Conservation (phyloP, 2,888 invertebrate species). For the Pseudococcus viburni region DNA sequence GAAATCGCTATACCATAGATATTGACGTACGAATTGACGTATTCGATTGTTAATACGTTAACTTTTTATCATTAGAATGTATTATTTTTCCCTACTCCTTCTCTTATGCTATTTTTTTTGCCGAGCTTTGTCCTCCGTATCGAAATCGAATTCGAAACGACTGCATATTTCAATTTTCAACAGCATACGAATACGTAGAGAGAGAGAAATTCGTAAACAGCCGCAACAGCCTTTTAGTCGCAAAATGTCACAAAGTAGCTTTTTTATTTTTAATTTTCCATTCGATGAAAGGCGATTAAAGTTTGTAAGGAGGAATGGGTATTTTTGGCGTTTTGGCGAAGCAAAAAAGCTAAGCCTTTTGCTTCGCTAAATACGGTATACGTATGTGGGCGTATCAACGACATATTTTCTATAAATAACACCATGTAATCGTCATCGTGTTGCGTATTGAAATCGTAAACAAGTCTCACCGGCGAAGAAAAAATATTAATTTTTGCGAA, state of each 20-base stretch:
- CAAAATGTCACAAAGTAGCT: not conserved
- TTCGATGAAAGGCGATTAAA: constrained; percentile 7
- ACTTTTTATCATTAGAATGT: constrained; percentile 55
- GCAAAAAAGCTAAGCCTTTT: not conserved
- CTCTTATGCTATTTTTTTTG: not conserved
- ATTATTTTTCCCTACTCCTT: constrained; percentile 21
- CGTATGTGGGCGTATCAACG: not conserved
- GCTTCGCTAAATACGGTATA: not conserved
- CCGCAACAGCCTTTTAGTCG: not conserved
- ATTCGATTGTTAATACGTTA: constrained; percentile 57
- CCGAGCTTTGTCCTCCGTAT: not conserved
- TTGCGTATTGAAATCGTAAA: not conserved
- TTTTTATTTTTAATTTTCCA: not conserved
- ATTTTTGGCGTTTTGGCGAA: not conserved
- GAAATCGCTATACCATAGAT: not conserved
- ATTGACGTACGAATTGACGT: constrained; percentile 51
- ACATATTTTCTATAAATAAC: not conserved
- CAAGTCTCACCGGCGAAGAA: not conserved
- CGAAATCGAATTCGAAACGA: not conserved
- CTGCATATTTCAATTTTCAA: not conserved
- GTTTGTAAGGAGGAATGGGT: not conserved
- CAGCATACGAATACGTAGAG: not conserved
- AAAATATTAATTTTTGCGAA: not conserved
- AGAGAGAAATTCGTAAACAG: not conserved
- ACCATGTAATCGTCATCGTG: not conserved